Base-by-base conservation (phyloP, 1,140 invertebrate species). In the Acromyrmex charruanus region DNA sequence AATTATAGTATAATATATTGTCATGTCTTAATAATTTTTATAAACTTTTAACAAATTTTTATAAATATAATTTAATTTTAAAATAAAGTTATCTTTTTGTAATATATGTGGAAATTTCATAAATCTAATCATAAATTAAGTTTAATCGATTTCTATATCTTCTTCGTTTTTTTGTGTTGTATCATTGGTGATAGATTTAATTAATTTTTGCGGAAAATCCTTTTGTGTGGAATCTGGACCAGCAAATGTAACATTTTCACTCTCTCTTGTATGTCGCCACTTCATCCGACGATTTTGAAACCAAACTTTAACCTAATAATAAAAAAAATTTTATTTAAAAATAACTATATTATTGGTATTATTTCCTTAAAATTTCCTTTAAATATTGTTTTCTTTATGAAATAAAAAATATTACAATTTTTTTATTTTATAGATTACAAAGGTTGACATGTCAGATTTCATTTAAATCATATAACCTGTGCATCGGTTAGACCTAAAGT, bases 281-380 rank as follows among this genome's bases (percentile, higher is more conserved):
- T 99, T 99, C 98, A 99, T 99, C 79, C 98, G 96, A 39, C 98
- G 96, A 94, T 99, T 99, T 96, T 99, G 98, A 94, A 98, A 99
- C 98, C 98, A 99, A 0, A 99, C 98, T 95, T 99, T 99, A 0
- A 99, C 98, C 97, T 98, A 92, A 51, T 82, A 63, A 87, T 63
- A 4, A 5, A n/a, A 51, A 18, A 7, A 44, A 3, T 6, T 18
- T 51, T 72, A 18, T 12, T 14, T 81, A 16, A 58, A 35, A 31
- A 44, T 51, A 1, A 49, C 31, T 12, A 18, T 28, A 55, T 74
- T 21, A 85, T 75, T 10, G 9, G 55, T 63, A 55, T 63, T 85
- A 77, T 65, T 85, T 59, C 0, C 21, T 86, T 65, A 35, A 69
- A 74, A 65, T 51, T 51, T 51, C 14, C 0, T 51, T 51, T 14